These are phyloP conservation scores for Riptortus pedestris DNA, from an alignment of 1,140 invertebrate genomes.

Conservation along the genomic window DNA sequence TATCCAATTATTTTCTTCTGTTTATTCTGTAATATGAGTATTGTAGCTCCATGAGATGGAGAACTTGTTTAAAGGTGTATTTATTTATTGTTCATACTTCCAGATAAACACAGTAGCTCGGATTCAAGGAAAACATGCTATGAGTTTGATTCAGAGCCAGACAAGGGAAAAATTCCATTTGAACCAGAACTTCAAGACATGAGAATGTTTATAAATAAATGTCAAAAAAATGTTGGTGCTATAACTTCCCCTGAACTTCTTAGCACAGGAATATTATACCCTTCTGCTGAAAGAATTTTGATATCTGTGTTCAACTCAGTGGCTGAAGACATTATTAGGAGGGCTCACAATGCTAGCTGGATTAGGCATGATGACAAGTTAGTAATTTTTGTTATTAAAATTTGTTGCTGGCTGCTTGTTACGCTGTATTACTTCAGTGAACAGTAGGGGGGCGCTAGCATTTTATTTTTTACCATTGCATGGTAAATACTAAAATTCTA, in stretches of 20 bases:
- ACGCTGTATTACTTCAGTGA: neutral
- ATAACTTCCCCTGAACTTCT: neutral
- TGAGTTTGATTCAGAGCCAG: no score
- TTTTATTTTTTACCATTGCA: neutral
- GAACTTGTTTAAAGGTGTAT: no score
- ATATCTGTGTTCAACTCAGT: slow-evolving; percentile 2
- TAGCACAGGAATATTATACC: neutral
- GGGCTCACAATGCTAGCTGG: slow-evolving; percentile 1
- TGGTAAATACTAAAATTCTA: neutral
- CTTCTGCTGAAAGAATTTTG: neutral
- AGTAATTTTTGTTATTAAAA: neutral
- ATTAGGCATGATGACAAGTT: slow-evolving; percentile 3
- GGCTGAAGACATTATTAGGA: slow-evolving; percentile 9
- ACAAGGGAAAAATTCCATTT: neutral
- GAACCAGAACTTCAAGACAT: neutral
- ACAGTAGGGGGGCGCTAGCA: neutral
- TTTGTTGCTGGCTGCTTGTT: no score
- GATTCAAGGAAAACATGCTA: no score
- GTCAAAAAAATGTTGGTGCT: neutral
- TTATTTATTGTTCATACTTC: no score
- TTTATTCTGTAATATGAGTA: no score
- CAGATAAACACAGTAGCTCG: neutral
- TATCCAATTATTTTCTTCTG: no score
- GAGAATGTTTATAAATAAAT: neutral
- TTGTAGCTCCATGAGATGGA: no score